phyloP scores from a whole-genome alignment of 2,113 vertebrate species.

The Crotophaga sulcirostris region DNA sequence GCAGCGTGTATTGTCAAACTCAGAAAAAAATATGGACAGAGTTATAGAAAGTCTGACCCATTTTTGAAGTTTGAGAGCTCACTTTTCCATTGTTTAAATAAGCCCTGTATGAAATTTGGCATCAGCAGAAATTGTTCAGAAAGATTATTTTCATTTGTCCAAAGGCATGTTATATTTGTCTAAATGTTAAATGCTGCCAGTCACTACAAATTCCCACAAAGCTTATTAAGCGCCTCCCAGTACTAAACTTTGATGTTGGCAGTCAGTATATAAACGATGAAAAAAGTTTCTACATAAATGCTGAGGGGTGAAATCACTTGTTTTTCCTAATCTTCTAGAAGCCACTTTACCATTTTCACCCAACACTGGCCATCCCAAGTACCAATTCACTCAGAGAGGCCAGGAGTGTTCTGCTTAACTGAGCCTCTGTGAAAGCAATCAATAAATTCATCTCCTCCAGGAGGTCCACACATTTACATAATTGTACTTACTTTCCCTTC shows the following conservation, averaged over 20 bases:
- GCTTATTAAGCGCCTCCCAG: neutral
- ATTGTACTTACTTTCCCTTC: slow-evolving; percentile 67
- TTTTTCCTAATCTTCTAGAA: neutral
- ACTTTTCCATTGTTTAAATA: slow-evolving; percentile 5
- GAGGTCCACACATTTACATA: slow-evolving; percentile 75
- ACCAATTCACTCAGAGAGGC: neutral
- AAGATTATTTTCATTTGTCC: slow-evolving; percentile 31
- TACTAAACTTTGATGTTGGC: neutral
- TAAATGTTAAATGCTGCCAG: neutral
- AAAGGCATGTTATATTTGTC: neutral
- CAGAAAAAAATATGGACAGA: neutral
- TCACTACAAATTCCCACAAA: neutral
- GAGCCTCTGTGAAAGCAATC: slow-evolving; percentile 75
- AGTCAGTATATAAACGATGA: neutral
- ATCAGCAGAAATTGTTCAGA: slow-evolving; percentile 22
- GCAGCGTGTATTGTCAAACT: neutral
- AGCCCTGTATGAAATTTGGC: neutral
- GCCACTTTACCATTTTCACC: neutral
- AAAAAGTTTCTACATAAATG: neutral
- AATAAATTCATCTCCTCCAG: slow-evolving; percentile 71
- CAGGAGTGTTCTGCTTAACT: slow-evolving; percentile 26
- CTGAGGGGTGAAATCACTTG: neutral
- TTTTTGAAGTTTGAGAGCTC: neutral
- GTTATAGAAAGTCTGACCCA: neutral
- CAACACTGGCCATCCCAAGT: neutral